Percentiles rank a stretch among this genome's conserved stretches.
Evolutionary conservation across 2,113 vertebrate genomes (phyloP).

Genomic region (Ovibos moschatus): DNA sequence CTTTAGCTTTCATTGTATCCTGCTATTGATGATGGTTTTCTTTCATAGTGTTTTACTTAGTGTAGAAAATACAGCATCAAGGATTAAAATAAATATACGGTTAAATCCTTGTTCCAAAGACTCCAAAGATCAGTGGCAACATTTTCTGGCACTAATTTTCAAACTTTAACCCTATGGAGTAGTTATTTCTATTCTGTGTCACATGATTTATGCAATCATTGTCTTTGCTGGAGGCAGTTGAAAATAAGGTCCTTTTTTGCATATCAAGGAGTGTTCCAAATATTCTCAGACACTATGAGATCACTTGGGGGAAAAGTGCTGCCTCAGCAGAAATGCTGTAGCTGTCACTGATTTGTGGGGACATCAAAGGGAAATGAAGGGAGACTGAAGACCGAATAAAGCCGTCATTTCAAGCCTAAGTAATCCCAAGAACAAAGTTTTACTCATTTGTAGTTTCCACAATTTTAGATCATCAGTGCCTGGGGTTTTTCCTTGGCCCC

Average conservation of each 20-base stretch:
- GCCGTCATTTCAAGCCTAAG: neutral
- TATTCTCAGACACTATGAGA: neutral
- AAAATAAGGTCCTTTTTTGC: neutral
- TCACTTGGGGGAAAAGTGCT: neutral
- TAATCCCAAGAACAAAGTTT: slow-evolving; percentile 38
- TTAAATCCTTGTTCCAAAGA: neutral
- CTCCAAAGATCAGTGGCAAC: neutral
- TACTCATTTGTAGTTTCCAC: slow-evolving; percentile 23
- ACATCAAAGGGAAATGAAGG: slow-evolving; percentile 36
- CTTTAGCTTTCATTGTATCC: neutral
- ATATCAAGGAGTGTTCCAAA: neutral
- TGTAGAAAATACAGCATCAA: neutral
- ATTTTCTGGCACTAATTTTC: neutral
- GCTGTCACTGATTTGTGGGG: slow-evolving; percentile 52
- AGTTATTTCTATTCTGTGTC: neutral
- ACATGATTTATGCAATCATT: neutral
- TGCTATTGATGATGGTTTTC: neutral
- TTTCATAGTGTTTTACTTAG: neutral
- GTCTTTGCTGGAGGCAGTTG: neutral
- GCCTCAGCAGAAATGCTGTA: slow-evolving; percentile 11
- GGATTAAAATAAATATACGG: neutral
- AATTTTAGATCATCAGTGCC: slow-evolving; percentile 71
- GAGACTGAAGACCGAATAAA: neutral
- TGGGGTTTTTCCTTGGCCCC: slow-evolving; percentile 58
- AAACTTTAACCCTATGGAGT: neutral